Base-by-base conservation (phyloP, 2,888 invertebrate species). In the Diploptera punctata region DNA sequence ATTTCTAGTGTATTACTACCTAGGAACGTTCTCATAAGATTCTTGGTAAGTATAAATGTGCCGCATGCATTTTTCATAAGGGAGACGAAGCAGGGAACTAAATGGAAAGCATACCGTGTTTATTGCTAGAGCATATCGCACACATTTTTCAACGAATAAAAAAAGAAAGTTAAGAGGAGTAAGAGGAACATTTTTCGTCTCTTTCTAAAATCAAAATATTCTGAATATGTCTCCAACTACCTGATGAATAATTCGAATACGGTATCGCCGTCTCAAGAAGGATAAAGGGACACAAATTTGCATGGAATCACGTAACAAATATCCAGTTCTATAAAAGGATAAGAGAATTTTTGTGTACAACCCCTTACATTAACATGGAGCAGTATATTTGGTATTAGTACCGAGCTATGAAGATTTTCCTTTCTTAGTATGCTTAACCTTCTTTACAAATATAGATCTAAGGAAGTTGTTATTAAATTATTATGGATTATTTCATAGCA, bases 11-110 rank as follows among this genome's bases (percentile, higher is more conserved):
- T 65, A 65, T 65, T 47, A 65, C 65, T 16, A 47, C 29, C 57
- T 29, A 21, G 26, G 33, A 65, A 24, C 47, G n/a, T 65, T 57
- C 60, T 43, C 57, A 60, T 69, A 69, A 69, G 57, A 60, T 69
- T 43, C 69, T 69, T 69, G 57, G 44, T 69, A 69, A 69, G 69
- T 29, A 26, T 69, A 69, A 69, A 57, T 69, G 69, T 60, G 57
- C 26, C 26, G 47, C 69, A 69, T 69, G 69, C 69, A 69, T 69
- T 69, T 69, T 69, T 69, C 69, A 69, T 69, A 57, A 69, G 60
- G 69, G 21, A 44, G 38, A 24, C 26, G 65, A 5, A n/a, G 65
- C 10, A 26, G 54, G 29, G 44, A 47, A 10, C 47, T 65, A 65
- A 65, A 65, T 65, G 65, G 65, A 47, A 65, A 44, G 44, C 47